Evolutionary conservation across 2,113 vertebrate species (phyloP), one percentile per base, ranked within the genome.

Genomic region (Formicarius rufipectus): DNA sequence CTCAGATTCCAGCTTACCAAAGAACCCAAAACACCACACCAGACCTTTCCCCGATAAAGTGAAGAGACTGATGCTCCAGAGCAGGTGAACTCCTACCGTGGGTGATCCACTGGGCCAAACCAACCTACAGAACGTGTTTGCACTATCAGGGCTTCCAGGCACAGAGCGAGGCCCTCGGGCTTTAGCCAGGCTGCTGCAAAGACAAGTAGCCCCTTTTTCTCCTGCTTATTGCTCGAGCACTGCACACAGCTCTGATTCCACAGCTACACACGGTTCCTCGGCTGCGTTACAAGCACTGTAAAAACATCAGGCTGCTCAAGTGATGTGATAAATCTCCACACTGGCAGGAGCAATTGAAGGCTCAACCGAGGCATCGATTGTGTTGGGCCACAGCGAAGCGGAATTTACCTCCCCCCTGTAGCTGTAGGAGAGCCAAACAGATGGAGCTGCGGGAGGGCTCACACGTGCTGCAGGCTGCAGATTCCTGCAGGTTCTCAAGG

Each of bases 401-500:
- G 56, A 77, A 55, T 44, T 13, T 4, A 23, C 78, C 78, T 91
- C 74, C 81, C 81, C 60, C 53, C 45, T 9, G 12, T 12, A 8
- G 91, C 91, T 49, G 81, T 4, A 62, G 59, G 69, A 28, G 69
- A 81, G 84, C 84, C 89, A 90, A 86, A 20, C 93, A 81, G 96
- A 90, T 60, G 95, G 95, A 85, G 91, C 68, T 66, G 89, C 91
- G 60, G 94, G 90, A 93, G 91, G 83, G 95, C 92, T 93, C 85
- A 11, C 85, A 33, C 9, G 18, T 68, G 92, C 87, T 85, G 73
- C 52, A 24, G 53, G 33, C 94, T 91, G 87, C 76, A 35, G 60
- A 25, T 62, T 22, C 87, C 91, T 90, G 84, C 87, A 76, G 94
- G 47, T 82, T 50, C 95, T 44, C 84, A 14, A 93, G 81, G 5